phyloP scores from a whole-genome alignment of 2,113 vertebrate species.

The Crotalus viridis region DNA sequence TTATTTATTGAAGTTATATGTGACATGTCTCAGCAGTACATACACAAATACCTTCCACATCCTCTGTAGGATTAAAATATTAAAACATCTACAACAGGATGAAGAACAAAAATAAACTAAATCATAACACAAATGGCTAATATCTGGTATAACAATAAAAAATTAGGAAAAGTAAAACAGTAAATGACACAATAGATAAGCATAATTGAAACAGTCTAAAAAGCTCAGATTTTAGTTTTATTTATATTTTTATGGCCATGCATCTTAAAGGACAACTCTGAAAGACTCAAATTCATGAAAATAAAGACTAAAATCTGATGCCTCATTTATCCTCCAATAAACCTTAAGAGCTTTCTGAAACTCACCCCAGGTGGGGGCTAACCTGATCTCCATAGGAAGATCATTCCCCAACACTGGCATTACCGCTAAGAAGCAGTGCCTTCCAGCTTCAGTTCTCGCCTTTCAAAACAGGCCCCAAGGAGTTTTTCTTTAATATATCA shows the following conservation, averaged over 20 bases:
- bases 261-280: not conserved
- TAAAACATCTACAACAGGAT: not conserved
- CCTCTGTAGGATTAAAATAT: not conserved
- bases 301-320: not conserved
- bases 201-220: not conserved
- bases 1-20: not conserved
- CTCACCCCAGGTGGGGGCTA: not conserved
- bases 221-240: not conserved
- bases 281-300: not conserved
- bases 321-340: not conserved
- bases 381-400: not conserved
- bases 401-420: not conserved
- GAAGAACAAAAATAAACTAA: not conserved
- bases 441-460: not conserved
- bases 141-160: not conserved
- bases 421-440: not conserved
- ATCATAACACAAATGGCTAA: not conserved
- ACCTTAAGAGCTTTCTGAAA: not conserved
- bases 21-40: not conserved
- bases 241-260: not conserved
- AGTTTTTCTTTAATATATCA: not conserved
- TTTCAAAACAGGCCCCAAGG: not conserved
- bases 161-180: not conserved
- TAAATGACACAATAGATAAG: not conserved
- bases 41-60: not conserved